These are phyloP conservation scores for Drosophila nr. perissopoda DNA, from an alignment of 2,888 invertebrate species.

Conservation along the genomic window DNA sequence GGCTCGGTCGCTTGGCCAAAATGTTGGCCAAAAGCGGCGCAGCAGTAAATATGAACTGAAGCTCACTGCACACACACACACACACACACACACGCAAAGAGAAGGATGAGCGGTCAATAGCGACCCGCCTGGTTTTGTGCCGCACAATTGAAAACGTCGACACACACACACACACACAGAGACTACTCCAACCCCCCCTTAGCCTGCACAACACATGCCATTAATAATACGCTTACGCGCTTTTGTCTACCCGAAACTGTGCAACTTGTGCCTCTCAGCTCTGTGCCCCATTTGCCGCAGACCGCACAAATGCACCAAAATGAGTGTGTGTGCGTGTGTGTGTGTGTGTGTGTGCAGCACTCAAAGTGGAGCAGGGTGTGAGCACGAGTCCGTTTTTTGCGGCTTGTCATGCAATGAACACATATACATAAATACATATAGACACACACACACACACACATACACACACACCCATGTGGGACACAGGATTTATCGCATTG, in stretches of 20 bases:
- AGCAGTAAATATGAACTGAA: slow-evolving; percentile 66
- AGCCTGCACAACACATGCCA: slow-evolving; percentile 32
- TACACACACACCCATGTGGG: slow-evolving; percentile 2
- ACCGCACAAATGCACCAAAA: slow-evolving; percentile 52
- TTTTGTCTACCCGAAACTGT: slow-evolving; percentile 64
- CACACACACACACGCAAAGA: neutral
- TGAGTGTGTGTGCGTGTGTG: neutral
- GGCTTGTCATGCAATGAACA: slow-evolving; percentile 39
- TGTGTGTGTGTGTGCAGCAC: slow-evolving; percentile 25
- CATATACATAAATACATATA: slow-evolving; percentile 5
- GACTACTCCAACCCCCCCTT: neutral
- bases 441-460: neutral
- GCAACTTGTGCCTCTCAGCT: slow-evolving; percentile 6
- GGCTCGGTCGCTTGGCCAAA: slow-evolving; percentile 29
- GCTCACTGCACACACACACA: slow-evolving; percentile 4
- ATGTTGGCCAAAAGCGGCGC: slow-evolving; percentile 55
- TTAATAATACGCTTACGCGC: slow-evolving; percentile 81
- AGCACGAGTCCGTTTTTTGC: slow-evolving; percentile 38
- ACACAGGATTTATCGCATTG: slow-evolving; percentile 37
- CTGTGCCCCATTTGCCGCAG: slow-evolving; percentile 19
- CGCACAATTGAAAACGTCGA: slow-evolving; percentile 60
- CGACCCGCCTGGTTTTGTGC: slow-evolving; percentile 41
- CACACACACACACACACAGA: slow-evolving; percentile 7
- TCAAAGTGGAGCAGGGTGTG: slow-evolving; percentile 29
- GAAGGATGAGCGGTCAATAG: slow-evolving; percentile 9